Percentiles rank a stretch among this genome's conserved stretches.
phyloP scores from a whole-genome alignment of 2,113 vertebrate species.

The Origma solitaria region DNA sequence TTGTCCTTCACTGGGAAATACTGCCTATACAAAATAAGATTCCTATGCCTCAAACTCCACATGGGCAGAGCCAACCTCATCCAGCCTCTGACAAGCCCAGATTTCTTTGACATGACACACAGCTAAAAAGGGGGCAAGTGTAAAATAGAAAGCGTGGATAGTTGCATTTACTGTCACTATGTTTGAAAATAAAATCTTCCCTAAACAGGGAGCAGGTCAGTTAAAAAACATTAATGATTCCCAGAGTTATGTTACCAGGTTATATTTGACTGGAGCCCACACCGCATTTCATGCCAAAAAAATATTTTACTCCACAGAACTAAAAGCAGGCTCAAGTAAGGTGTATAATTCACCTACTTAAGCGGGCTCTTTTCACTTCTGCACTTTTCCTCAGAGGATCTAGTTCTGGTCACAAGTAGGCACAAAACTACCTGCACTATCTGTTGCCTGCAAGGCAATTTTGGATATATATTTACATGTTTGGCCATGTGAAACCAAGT shows the following conservation, averaged over 20 bases:
- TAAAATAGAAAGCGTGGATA: background rate
- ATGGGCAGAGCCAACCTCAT: background rate
- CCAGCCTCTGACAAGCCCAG: background rate
- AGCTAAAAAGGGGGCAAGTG: background rate
- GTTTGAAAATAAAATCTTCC: background rate
- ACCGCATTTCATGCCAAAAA: background rate
- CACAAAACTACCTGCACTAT: background rate
- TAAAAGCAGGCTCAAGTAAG: background rate
- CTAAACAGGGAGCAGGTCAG: background rate
- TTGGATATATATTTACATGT: background rate
- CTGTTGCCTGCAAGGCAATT: background rate
- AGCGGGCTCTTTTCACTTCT: background rate
- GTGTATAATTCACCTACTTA: background rate
- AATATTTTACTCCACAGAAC: background rate
- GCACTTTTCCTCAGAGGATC: background rate
- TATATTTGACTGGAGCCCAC: constrained; percentile 8
- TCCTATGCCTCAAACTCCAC: background rate
- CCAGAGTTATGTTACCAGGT: background rate
- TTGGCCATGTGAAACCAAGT: background rate
- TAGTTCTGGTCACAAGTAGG: background rate
- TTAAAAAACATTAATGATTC: background rate
- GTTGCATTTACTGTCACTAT: background rate
- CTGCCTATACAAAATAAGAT: background rate
- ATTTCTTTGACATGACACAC: background rate
- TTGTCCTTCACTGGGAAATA: background rate